Evolutionary conservation across 1,140 invertebrate genomes (phyloP), one percentile per base, ranked within the genome.

Genomic region (Parasteatoda tepidariorum): DNA sequence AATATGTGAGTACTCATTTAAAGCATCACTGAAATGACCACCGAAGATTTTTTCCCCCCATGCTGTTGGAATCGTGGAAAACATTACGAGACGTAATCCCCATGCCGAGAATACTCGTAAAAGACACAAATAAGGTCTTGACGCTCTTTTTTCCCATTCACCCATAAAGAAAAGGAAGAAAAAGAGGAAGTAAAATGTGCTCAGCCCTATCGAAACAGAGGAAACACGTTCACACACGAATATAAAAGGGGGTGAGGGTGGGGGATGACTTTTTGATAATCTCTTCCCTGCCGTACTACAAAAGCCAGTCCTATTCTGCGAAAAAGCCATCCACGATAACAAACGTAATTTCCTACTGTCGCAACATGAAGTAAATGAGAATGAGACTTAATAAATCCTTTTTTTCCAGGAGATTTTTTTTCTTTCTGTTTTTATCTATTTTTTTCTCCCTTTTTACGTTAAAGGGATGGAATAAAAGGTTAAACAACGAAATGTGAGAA

Each of bases 281-380:
- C n/a, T 41, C 66, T 70, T 22, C 26, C 28, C 22, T 18, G 33
- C 7, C 22, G 18, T 15, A 9, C 9, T 31, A 41, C 34, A 38
- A 55, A 26, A 31, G 55, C 13, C 30, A 57, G 57, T 30, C 7
- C 71, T 18, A 33, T 48, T 64, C 48, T 13, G 18, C 11, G 55
- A 59, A 64, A 68, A 68, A 76, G 18, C 57, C 74, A 76, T 76
- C 24, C 34, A 55, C 62, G 74, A 76, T 76, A 76, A 76, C 74
- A 76, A 76, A 76, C 74, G 74, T 76, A 76, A 76, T 76, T 76
- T 76, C 74, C 74, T 76, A 64, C 61, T 76, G 74, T 76, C 74
- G 74, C 74, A 76, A 59, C 57, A 76, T 64, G 38, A 61, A 64
- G 74, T 76, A 64, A 76, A 76, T 76, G 74, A 76, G 74, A 76